Evolutionary conservation across 1,140 invertebrate species (phyloP).

Genomic region (Formica selysi): DNA sequence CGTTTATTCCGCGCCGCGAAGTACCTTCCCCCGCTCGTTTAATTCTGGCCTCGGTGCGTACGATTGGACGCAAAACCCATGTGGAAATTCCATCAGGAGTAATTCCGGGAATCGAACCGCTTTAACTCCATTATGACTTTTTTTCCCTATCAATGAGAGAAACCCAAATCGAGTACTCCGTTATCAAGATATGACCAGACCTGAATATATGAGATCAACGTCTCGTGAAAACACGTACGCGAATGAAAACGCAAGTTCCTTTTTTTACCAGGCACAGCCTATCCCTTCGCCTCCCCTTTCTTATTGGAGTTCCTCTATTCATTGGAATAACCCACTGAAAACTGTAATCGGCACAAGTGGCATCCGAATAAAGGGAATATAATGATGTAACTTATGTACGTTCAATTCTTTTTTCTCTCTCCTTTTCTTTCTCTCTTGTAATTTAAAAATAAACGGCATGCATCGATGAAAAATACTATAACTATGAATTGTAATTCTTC

Average conservation of each 20-base stretch:
- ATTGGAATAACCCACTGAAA: neutral
- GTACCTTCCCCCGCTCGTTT: neutral
- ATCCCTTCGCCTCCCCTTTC: no score
- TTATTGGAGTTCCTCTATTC: neutral
- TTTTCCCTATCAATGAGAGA: neutral
- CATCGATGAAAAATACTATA: no score
- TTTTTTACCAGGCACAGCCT: neutral
- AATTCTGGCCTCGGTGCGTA: neutral
- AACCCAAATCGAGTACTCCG: slow-evolving; percentile 18
- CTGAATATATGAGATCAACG: neutral
- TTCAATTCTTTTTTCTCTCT: neutral
- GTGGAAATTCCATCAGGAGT: neutral
- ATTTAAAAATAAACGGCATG: no score
- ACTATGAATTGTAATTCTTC: no score
- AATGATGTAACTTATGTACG: neutral
- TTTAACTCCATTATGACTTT: slow-evolving; percentile 33
- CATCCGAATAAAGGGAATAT: neutral
- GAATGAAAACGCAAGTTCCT: slow-evolving; percentile 13
- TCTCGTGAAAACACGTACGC: neutral
- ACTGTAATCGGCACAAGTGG: neutral
- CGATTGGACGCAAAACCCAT: neutral
- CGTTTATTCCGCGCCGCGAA: slow-evolving; percentile 12
- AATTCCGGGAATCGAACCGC: neutral
- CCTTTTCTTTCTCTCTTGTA: no score
- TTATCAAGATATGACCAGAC: neutral